Base-by-base conservation (phyloP, 1,140 invertebrate genomes). In the Heterodera carotae region DNA sequence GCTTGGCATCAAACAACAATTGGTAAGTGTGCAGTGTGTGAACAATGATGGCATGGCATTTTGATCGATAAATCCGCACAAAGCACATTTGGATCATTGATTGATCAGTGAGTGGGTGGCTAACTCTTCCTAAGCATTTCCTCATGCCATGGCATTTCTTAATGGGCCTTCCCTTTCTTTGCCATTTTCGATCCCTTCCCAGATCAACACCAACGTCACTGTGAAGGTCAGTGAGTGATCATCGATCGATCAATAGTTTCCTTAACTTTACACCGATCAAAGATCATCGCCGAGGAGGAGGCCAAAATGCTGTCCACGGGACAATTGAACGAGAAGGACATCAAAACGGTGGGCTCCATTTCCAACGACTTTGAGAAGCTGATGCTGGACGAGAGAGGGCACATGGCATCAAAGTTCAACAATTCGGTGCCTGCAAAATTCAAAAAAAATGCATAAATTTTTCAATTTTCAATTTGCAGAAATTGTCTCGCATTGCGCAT, bases 281-380 rank as follows among this genome's bases (percentile, higher is more conserved):
- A 62, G 72, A 87, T 87, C 29, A 88, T 87, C 48, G 84, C 85
- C 1, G 85, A 87, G 43, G 85, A 87, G 68, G 85, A 87, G 53
- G 85, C 85, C 10, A 79, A 78, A 67, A 64, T 82, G 68, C 67
- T 87, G 22, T 79, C 76, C 59, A 77, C 69, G 33, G 77, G 82
- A 12, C 80, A 85, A 69, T 72, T 85, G 25, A 78, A 68, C 59
- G 85, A 85, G 60, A 86, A 86, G 59, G 84, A 85, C 29, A 83
- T 85, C 33, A 87, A 87, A 68, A 83, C 82, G 2, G 85, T 87
- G 12, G 85, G 85, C 1, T 85, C 85, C 0, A 87, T 87, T 64
- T 86, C 84, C 76, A 88, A 88, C 48, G 85, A 87, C 34, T 87
- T 83, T 56, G 85, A 87, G 75, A 87, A 87, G 77, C 70, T 87